Conservation (phyloP, 2,113 vertebrate species). For the Scortum barcoo region DNA sequence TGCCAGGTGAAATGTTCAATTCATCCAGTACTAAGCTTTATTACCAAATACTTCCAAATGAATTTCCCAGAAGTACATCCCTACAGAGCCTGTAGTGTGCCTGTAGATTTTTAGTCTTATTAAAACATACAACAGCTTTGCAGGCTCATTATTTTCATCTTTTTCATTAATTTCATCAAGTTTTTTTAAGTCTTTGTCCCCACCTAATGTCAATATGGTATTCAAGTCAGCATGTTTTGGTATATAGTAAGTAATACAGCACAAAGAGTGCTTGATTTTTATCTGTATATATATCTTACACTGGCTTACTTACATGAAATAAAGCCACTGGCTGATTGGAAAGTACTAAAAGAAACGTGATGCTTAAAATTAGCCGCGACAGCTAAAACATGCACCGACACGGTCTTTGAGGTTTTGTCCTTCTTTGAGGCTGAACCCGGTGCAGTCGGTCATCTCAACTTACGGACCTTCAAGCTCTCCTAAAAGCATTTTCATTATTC, state of each 20-base stretch:
- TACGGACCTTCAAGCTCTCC: neutral
- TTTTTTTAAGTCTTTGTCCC: neutral
- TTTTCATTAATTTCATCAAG: too few species aligned
- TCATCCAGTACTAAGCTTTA: neutral
- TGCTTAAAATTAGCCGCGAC: neutral
- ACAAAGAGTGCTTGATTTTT: neutral
- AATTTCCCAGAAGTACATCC: neutral
- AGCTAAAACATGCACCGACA: neutral
- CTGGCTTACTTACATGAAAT: neutral
- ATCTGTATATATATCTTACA: neutral
- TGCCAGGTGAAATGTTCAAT: neutral
- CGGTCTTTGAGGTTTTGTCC: neutral
- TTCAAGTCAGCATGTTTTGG: neutral
- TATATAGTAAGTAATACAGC: neutral
- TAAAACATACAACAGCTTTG: neutral
- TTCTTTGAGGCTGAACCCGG: neutral
- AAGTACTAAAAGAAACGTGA: neutral
- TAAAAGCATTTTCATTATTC: conserved; percentile 46
- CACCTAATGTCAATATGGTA: neutral
- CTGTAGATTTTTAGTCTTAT: neutral
- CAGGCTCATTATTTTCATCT: neutral
- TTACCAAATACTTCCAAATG: too few species aligned
- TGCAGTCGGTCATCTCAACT: neutral
- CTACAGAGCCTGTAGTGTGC: neutral
- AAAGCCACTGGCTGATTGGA: neutral